phyloP scores from a whole-genome alignment of 2,113 vertebrate genomes.

The Australoheros scitulus region DNA sequence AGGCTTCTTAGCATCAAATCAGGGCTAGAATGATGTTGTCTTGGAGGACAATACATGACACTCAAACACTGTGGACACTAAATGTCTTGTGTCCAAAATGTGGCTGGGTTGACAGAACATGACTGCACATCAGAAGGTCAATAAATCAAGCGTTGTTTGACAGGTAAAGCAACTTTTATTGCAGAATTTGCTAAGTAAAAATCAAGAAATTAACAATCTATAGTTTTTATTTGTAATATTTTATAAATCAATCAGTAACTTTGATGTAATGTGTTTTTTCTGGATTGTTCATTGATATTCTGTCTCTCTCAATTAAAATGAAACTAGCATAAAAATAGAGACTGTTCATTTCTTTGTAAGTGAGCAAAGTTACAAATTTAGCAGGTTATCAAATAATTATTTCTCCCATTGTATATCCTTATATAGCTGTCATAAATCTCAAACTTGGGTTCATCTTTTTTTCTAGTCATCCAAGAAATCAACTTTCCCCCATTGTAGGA shows the following conservation, averaged over 20 bases:
- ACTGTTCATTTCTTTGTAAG: too few relatives aligned
- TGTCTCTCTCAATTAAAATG: too few relatives aligned
- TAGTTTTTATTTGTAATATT: too few relatives aligned
- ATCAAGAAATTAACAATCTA: rapidly evolving
- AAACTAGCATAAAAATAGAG: too few relatives aligned
- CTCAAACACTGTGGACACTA: background rate
- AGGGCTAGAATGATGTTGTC: background rate
- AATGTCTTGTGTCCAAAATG: background rate
- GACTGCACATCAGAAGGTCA: background rate
- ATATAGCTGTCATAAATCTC: background rate
- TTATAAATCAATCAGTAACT: too few relatives aligned
- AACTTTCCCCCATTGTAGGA: background rate
- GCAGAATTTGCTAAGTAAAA: background rate
- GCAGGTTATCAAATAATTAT: too few relatives aligned
- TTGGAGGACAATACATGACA: background rate
- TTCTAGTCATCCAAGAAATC: too few relatives aligned
- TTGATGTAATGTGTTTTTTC: too few relatives aligned
- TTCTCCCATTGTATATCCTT: background rate
- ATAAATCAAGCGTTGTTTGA: background rate
- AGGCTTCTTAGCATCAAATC: background rate
- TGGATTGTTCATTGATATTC: too few relatives aligned
- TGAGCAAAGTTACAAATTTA: too few relatives aligned
- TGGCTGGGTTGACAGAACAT: background rate
- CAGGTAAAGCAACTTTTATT: background rate
- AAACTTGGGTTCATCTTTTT: background rate